Evolutionary conservation across 2,888 invertebrate species (phyloP).

Genomic region (Adineta ricciae): DNA sequence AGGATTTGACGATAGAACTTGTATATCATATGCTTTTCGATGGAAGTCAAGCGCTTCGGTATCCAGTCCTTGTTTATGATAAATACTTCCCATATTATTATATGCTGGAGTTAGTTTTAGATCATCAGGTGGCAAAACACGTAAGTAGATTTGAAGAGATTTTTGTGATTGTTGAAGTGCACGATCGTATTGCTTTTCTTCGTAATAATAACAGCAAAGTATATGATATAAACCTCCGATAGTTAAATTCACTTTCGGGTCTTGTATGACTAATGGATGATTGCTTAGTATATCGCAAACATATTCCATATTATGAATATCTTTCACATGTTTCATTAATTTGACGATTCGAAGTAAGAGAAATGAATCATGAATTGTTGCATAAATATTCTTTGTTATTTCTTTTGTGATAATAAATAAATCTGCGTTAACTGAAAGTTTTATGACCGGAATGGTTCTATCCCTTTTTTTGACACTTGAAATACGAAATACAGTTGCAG

Average conservation of each 20-base stretch:
- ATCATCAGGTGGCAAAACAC: background rate
- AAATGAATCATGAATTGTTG: background rate
- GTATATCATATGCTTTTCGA: background rate
- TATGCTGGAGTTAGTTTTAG: background rate
- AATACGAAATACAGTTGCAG: background rate
- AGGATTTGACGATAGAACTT: background rate
- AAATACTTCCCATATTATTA: constrained; percentile 9
- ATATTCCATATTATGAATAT: background rate
- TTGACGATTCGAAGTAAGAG: background rate
- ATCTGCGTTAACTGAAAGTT: background rate
- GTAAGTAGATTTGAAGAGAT: background rate
- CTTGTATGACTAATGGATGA: background rate
- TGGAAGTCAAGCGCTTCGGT: background rate
- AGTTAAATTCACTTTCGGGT: background rate
- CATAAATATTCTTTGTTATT: background rate
- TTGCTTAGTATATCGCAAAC: background rate
- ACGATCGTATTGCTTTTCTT: background rate
- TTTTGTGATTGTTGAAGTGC: background rate
- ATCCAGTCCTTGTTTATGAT: background rate
- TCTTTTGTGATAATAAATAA: background rate
- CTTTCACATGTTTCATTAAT: background rate
- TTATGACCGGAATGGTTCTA: background rate
- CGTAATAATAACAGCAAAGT: background rate
- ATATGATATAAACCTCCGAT: background rate
- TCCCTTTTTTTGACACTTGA: background rate